phyloP scores from a whole-genome alignment of 2,888 invertebrate genomes.

The Nesidiocoris tenuis region DNA sequence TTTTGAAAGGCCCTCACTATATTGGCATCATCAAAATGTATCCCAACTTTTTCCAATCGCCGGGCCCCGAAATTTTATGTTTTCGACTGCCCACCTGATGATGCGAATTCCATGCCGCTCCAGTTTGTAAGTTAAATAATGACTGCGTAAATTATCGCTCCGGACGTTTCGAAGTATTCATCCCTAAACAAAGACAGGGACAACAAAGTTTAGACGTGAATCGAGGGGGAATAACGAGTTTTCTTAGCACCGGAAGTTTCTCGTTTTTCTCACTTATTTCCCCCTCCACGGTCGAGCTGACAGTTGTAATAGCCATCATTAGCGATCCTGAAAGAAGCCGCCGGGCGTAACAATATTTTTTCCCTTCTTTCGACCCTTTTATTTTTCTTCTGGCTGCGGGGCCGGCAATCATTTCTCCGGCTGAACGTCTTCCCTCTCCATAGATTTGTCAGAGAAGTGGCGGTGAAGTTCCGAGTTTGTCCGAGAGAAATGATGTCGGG shows the following conservation, averaged over 20 bases:
- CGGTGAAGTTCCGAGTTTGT: background rate
- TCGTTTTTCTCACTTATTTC: background rate
- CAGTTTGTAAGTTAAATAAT: too few relatives aligned
- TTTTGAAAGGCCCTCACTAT: too few relatives aligned
- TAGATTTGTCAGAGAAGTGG: background rate
- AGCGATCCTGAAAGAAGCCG: slow-evolving; percentile 10
- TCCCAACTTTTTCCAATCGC: too few relatives aligned
- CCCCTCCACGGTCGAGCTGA: background rate
- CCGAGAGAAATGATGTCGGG: background rate
- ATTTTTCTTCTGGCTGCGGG: background rate
- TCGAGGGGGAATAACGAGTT: background rate
- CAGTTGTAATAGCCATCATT: slow-evolving; percentile 29
- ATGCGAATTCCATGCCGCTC: too few relatives aligned
- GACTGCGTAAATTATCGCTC: too few relatives aligned
- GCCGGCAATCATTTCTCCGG: background rate
- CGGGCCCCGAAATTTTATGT: too few relatives aligned
- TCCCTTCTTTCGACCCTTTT: background rate
- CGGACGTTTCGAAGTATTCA: too few relatives aligned
- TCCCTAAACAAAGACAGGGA: background rate
- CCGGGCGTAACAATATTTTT: slow-evolving; percentile 24
- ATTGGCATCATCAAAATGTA: too few relatives aligned
- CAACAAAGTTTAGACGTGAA: background rate
- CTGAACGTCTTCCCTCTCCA: background rate
- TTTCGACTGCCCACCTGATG: too few relatives aligned
- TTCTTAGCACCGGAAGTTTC: background rate